phyloP scores from a whole-genome alignment of 2,113 vertebrate genomes.

The Cebus imitator region DNA sequence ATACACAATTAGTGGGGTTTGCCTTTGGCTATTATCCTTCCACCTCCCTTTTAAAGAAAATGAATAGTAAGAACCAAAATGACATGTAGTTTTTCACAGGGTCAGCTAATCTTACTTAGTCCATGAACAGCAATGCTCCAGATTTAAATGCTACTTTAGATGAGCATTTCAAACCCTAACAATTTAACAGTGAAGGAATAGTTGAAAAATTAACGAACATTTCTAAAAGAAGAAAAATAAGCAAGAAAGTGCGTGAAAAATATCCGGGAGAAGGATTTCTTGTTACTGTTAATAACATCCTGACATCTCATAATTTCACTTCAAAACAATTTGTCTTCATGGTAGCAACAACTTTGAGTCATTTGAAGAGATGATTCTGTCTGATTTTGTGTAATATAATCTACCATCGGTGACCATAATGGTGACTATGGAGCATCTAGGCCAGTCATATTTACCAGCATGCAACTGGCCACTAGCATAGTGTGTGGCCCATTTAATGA shows the following conservation, averaged over 20 bases:
- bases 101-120: not conserved
- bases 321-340: not conserved
- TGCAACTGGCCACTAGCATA: accelerated
- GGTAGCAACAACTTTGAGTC: not conserved
- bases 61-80: not conserved
- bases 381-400: not conserved
- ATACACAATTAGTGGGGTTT: not conserved
- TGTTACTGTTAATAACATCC: not conserved
- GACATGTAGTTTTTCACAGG: not conserved
- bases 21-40: not conserved
- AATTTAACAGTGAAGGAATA: not conserved
- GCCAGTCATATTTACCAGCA: not conserved
- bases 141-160: not conserved
- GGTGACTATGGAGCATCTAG: accelerated
- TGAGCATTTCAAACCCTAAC: not conserved
- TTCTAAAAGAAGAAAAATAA: not conserved
- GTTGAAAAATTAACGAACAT: not conserved
- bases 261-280: not conserved
- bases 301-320: not conserved
- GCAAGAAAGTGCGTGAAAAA: not conserved
- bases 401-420: not conserved
- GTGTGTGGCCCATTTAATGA: not conserved
- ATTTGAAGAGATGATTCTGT: not conserved
- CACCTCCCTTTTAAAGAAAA: not conserved
- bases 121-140: not conserved